Evolutionary conservation across 2,797 vertebrate species (phyloP).

Genomic region (Amblyraja radiata): DNA sequence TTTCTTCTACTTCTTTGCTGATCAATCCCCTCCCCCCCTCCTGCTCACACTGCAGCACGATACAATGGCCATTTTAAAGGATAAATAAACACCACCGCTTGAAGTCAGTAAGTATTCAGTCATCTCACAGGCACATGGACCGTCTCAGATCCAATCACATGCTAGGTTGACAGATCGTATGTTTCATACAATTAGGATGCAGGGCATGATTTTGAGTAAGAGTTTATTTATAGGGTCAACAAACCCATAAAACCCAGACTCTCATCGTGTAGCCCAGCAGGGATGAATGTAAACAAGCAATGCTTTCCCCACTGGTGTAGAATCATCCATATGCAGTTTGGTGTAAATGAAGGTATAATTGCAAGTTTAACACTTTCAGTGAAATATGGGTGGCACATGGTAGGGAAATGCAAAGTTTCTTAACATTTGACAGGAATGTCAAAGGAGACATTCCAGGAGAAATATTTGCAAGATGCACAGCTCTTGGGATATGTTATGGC

Average conservation of each 20-base stretch:
- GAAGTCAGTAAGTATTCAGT: too few species aligned
- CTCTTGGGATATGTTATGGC: neutral
- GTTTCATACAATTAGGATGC: conserved; percentile 11
- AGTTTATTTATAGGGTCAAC: conserved; percentile 20
- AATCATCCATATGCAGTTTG: neutral
- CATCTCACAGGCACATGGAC: neutral
- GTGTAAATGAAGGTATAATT: neutral
- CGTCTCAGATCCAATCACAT: neutral
- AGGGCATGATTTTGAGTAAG: neutral
- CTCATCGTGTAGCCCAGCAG: neutral
- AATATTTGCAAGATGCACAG: neutral
- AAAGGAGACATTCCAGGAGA: neutral
- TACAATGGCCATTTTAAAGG: neutral
- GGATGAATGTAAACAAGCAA: neutral
- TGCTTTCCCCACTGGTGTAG: neutral
- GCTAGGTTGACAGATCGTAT: neutral
- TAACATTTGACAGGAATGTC: neutral
- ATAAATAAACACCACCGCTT: neutral
- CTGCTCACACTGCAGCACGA: neutral
- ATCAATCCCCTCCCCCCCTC: neutral
- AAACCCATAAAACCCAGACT: neutral
- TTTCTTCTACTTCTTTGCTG: neutral
- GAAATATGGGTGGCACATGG: neutral
- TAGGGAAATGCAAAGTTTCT: neutral
- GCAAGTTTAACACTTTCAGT: neutral